Base-by-base conservation (phyloP, 2,113 vertebrate species). In the Neolamprologus kungweensis region DNA sequence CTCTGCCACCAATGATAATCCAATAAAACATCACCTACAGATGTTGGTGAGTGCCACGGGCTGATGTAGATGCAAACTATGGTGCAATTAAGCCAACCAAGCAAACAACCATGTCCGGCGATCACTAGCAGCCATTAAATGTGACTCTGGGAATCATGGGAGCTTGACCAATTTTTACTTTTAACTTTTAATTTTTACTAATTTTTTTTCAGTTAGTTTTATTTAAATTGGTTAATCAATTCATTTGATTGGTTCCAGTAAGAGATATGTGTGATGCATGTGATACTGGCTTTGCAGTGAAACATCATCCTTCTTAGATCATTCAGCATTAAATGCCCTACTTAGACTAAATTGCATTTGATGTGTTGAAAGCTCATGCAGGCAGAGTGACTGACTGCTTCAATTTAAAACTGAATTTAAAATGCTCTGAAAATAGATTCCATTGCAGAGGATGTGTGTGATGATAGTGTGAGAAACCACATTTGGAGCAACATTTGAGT, bases 11-110 rank as follows among this genome's bases (percentile, higher is more conserved):
- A 85, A 85, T 88, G 85, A 89, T 87, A 89, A 94, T 89, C 82
- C 85, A 90, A 90, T 92, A 73, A 92, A 92, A 65, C 84, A 89
- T 91, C 40, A 79, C 55, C 81, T 82, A 80, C 75, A 87, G 87
- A 91, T 81, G 73, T 53, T 23, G 81, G 82, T 83, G 71, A 53
- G 19, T 68, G 28, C 80, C 85, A 73, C 12, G 2, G 37, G 28
- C 42, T 78, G 47, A 81, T 84, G 53, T 81, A 73, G 71, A 84
- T 26, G 63, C 21, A 54, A 86, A 71, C 75, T 26, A 51, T 83
- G 71, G 73, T 75, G 23, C 86, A 65, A 63, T 85, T 50, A 83
- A 51, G n/a, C 63, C 40, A 82, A 45, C 21, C 9, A 83, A 28
- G 50, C 16, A 83, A 80, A 82, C 68, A 60, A 6, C 7, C 35